A percentile compares a stretch with the other conserved stretches of the same genome.
phyloP scores from a whole-genome alignment of 2,888 invertebrate genomes.

The Clunio marinus region DNA sequence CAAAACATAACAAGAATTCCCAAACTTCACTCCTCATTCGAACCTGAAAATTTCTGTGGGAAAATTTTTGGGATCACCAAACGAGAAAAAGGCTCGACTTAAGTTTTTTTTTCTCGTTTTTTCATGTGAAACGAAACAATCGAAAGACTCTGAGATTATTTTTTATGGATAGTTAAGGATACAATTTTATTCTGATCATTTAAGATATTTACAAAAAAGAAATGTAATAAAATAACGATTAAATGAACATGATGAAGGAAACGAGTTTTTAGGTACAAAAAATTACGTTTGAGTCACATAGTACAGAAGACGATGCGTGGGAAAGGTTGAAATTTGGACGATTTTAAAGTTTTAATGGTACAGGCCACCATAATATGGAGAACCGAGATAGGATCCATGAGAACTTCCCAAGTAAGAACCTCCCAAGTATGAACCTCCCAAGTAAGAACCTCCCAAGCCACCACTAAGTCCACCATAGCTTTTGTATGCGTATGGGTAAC shows the following conservation, averaged over 20 bases:
- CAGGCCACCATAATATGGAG: constrained; percentile 28
- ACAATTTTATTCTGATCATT: constrained; percentile 17
- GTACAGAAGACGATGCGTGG: constrained; percentile 30
- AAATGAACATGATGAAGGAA: constrained; percentile 28
- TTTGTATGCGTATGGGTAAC: constrained; percentile 9
- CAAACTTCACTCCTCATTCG: background rate
- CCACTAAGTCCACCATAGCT: background rate
- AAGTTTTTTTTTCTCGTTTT: background rate
- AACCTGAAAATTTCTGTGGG: background rate
- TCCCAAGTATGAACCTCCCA: background rate
- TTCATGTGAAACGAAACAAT: constrained; percentile 19
- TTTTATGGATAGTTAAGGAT: constrained; percentile 28
- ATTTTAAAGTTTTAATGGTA: background rate
- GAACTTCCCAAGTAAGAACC: no score
- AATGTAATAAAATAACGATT: no score
- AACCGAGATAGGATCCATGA: background rate
- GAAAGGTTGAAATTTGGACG: constrained; percentile 16
- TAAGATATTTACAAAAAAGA: constrained; percentile 22
- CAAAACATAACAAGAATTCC: background rate
- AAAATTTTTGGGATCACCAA: constrained; percentile 21
- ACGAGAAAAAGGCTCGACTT: background rate
- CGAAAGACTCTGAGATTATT: background rate
- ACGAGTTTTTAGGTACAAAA: constrained; percentile 22
- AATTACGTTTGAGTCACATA: background rate
- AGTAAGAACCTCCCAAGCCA: background rate